Percentiles rank a stretch among this genome's conserved stretches.
Evolutionary conservation across 2,888 invertebrate genomes (phyloP).

Genomic region (Patella caerulea): DNA sequence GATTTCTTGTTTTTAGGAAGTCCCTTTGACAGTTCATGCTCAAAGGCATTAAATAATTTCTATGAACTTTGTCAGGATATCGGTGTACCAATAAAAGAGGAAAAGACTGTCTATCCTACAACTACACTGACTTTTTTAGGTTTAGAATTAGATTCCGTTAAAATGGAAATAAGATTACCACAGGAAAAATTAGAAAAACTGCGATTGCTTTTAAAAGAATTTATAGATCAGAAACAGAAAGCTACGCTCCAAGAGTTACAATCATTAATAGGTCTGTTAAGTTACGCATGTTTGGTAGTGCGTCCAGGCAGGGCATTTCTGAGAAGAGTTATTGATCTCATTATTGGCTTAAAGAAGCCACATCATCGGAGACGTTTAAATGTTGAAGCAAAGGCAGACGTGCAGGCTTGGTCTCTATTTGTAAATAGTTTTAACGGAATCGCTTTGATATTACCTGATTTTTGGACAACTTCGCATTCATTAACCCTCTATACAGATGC

Average conservation of each 20-base stretch:
- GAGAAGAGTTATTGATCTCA: conserved; percentile 36
- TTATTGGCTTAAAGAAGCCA: conserved; percentile 27
- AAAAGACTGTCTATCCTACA: conserved; percentile 13
- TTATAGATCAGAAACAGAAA: conserved; percentile 9
- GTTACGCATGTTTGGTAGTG: conserved; percentile 33
- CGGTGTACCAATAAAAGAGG: conserved; percentile 9
- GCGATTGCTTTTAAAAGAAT: neutral
- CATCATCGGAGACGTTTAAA: conserved; percentile 18
- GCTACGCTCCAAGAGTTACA: conserved; percentile 27
- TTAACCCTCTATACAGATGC: conserved; percentile 10
- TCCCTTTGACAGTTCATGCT: neutral
- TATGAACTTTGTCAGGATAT: conserved; percentile 24
- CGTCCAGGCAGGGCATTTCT: conserved; percentile 32
- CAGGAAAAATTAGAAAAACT: conserved; percentile 2
- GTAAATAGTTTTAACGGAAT: conserved; percentile 24
- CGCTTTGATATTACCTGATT: neutral
- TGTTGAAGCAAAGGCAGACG: conserved; percentile 23
- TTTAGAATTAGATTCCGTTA: neutral
- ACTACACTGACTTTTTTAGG: neutral
- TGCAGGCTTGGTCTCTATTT: conserved; percentile 24
- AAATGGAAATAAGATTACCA: conserved; percentile 6
- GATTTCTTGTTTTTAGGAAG: neutral
- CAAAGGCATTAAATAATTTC: neutral
- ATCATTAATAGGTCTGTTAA: conserved; percentile 30
- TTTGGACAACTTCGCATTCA: neutral